A percentile compares a stretch with the other conserved stretches of the same genome.
Evolutionary conservation across 2,888 invertebrate species (phyloP).

Genomic region (Synanthedon myopaeformis): DNA sequence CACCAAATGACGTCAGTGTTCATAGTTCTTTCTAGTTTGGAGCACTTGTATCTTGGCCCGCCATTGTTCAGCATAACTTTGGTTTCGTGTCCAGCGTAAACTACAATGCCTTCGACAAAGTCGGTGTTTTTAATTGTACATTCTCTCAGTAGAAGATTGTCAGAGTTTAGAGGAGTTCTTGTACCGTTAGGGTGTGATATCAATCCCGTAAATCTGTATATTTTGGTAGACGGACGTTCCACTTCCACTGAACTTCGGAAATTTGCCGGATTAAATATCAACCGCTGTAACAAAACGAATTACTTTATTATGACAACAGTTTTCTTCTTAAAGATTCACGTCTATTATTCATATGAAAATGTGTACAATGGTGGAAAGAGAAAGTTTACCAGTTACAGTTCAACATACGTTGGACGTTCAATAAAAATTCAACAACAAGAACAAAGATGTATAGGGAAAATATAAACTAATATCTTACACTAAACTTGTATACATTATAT

Average conservation of each 20-base stretch:
- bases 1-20: constrained; percentile 98
- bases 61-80: constrained; percentile 98
- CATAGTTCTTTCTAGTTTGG: constrained; percentile 91
- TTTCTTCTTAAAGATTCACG: too few relatives aligned
- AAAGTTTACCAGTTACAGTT: too few relatives aligned
- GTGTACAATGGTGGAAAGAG: too few relatives aligned
- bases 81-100: constrained; percentile 97
- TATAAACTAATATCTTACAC: too few relatives aligned
- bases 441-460: too few relatives aligned
- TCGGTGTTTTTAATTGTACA: constrained; percentile 97
- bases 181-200: constrained; percentile 84
- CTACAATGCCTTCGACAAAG: constrained; percentile 95
- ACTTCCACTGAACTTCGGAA: constrained; percentile 90
- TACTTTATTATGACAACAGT: background rate
- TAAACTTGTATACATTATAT: too few relatives aligned
- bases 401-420: too few relatives aligned
- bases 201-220: constrained; percentile 93
- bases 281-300: constrained; percentile 14
- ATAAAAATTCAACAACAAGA: too few relatives aligned
- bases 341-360: too few relatives aligned
- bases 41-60: constrained; percentile 93
- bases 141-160: constrained; percentile 92
- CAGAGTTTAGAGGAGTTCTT: constrained; percentile 85
- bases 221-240: constrained; percentile 94
- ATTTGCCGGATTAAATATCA: constrained; percentile 78